Evolutionary conservation across 2,797 vertebrate species (phyloP).

Genomic region (Aldrovandia affinis): DNA sequence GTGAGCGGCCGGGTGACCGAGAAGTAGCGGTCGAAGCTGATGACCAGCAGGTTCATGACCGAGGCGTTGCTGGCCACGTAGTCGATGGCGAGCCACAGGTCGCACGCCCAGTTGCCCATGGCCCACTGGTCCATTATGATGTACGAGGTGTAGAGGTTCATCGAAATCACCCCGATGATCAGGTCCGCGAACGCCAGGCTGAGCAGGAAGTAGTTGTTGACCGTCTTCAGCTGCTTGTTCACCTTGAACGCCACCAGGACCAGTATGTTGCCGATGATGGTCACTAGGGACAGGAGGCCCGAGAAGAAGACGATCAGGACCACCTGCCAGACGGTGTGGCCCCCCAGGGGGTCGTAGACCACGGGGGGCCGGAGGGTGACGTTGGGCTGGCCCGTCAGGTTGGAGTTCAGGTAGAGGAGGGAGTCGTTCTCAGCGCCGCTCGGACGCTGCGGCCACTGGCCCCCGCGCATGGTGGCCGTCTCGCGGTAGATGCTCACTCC

Average conservation of each 20-base stretch:
- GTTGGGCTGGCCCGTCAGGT: constrained; percentile 59
- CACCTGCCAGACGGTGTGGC: constrained; percentile 90
- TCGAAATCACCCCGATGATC: constrained; percentile 95
- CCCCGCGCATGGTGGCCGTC: constrained; percentile 68
- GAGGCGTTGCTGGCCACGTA: constrained; percentile 97
- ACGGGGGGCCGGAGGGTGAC: constrained; percentile 39
- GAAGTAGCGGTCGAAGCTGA: constrained; percentile 97
- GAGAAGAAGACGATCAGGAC: constrained; percentile 90
- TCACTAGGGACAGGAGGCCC: constrained; percentile 86
- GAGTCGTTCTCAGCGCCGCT: constrained; percentile 63
- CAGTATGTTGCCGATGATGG: constrained; percentile 93
- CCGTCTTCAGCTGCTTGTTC: constrained; percentile 96
- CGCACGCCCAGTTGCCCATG: constrained; percentile 91
- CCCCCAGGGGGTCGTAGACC: constrained; percentile 77
- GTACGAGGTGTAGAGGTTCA: constrained; percentile 95
- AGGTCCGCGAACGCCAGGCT: constrained; percentile 95
- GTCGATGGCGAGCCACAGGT: constrained; percentile 94
- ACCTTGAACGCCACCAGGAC: constrained; percentile 96
- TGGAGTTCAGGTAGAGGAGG: constrained; percentile 55
- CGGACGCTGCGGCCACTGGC: constrained; percentile 54
- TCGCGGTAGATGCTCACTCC: constrained; percentile 71
- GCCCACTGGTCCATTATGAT: constrained; percentile 96
- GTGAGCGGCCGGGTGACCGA: constrained; percentile 94
- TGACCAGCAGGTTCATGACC: constrained; percentile 96
- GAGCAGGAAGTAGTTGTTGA: constrained; percentile 96